Conservation (phyloP, 2,113 vertebrate species). For the Balaenoptera acutorostrata region DNA sequence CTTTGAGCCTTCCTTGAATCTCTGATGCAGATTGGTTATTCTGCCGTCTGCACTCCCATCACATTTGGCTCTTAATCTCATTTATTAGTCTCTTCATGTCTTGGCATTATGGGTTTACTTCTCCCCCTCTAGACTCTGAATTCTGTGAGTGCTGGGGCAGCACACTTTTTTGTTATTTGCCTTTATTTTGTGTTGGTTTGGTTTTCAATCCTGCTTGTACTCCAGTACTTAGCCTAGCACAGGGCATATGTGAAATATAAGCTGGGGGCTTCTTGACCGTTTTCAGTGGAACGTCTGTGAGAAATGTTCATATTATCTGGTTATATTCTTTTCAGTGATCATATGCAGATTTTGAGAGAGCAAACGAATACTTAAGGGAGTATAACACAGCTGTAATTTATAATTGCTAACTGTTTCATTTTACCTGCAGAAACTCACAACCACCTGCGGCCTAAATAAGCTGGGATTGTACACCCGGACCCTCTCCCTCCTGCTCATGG, state of each 20-base stretch:
- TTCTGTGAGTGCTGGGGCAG: background rate
- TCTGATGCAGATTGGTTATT: background rate
- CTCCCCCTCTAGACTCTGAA: background rate
- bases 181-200: background rate
- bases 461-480: fast-evolving
- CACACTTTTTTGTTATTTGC: background rate
- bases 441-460: background rate
- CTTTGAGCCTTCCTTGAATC: background rate
- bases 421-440: background rate
- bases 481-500: background rate
- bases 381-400: background rate
- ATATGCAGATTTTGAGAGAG: background rate
- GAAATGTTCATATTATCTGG: background rate
- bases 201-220: background rate
- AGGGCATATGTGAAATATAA: background rate
- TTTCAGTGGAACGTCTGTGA: background rate
- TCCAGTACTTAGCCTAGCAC: background rate
- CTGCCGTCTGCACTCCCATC: background rate
- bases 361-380: background rate
- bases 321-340: background rate
- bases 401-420: background rate
- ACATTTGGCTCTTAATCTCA: background rate
- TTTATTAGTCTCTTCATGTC: background rate
- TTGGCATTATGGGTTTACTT: background rate
- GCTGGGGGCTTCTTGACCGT: background rate